Percentiles rank a stretch among this genome's conserved stretches.
phyloP scores from a whole-genome alignment of 2,113 vertebrate species.

The Pristiophorus japonicus region DNA sequence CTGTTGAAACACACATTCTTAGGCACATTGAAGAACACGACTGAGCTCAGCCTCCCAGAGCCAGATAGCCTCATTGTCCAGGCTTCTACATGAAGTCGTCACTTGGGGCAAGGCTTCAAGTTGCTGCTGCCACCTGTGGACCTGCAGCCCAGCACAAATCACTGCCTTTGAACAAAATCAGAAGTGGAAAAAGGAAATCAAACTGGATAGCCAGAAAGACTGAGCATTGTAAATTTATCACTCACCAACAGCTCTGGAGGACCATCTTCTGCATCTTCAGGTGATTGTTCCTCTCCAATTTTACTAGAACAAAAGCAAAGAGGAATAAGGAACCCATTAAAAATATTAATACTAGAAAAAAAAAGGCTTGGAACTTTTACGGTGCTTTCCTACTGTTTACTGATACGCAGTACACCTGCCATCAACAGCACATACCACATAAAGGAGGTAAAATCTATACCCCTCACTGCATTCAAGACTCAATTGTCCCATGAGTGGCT shows the following conservation, averaged over 20 bases:
- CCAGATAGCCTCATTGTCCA: background rate
- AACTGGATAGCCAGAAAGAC: background rate
- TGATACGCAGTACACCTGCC: background rate
- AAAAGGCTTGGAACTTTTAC: background rate
- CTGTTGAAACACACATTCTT: background rate
- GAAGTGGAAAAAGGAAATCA: background rate
- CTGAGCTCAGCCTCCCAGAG: background rate
- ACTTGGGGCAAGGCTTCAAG: background rate
- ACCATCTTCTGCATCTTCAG: slow-evolving; percentile 94
- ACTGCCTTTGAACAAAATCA: background rate
- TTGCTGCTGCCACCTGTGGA: too few relatives aligned
- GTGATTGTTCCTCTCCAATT: slow-evolving; percentile 96
- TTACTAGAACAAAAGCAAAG: slow-evolving; percentile 60
- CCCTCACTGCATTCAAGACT: background rate
- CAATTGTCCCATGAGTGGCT: too few relatives aligned
- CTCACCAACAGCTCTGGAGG: slow-evolving; percentile 93
- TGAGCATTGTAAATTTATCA: background rate
- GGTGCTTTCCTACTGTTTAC: background rate
- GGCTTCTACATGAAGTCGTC: background rate
- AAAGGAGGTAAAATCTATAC: background rate
- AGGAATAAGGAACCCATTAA: background rate
- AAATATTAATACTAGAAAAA: background rate
- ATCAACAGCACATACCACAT: background rate
- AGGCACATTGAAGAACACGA: background rate
- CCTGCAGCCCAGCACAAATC: background rate